These are phyloP conservation scores for Aphaenogaster rudis DNA, from an alignment of 1,140 invertebrate species.

Conservation along the genomic window DNA sequence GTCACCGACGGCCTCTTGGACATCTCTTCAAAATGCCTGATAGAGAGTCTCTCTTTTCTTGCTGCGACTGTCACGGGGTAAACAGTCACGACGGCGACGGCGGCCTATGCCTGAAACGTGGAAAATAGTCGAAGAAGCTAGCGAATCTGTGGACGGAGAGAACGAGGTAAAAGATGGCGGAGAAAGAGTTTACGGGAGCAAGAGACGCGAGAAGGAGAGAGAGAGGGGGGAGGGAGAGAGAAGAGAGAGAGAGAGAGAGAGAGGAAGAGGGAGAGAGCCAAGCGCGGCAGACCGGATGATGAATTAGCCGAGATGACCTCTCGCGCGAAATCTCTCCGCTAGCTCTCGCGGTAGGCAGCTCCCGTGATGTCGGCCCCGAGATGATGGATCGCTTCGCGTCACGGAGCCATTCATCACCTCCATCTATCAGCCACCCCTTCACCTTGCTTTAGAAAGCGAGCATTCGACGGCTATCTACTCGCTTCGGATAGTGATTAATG, in stretches of 20 bases:
- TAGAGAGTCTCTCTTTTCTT: constrained; percentile 59
- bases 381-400: constrained; percentile 86
- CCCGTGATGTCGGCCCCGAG: constrained; percentile 83
- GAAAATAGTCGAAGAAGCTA: constrained; percentile 51
- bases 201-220: constrained; percentile 1
- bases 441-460: constrained; percentile 85
- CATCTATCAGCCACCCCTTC: constrained; percentile 86
- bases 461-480: constrained; percentile 86
- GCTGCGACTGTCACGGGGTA: constrained; percentile 53
- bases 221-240: background rate
- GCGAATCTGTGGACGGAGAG: constrained; percentile 39
- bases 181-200: constrained; percentile 57
- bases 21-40: constrained; percentile 60
- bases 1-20: constrained; percentile 59
- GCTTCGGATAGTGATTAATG: constrained; percentile 87
- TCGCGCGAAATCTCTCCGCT: constrained; percentile 85
- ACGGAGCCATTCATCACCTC: constrained; percentile 87
- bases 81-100: constrained; percentile 28
- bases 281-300: constrained; percentile 83
- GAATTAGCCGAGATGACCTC: constrained; percentile 85
- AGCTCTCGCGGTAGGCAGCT: constrained; percentile 82
- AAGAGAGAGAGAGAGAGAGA: constrained; percentile 19
- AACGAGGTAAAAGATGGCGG: constrained; percentile 52
- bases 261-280: constrained; percentile 64
- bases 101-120: constrained; percentile 54